A percentile compares a stretch with the other conserved stretches of the same genome.
Evolutionary conservation across 2,797 vertebrate genomes (phyloP).

Genomic region (Apodemus agrarius): DNA sequence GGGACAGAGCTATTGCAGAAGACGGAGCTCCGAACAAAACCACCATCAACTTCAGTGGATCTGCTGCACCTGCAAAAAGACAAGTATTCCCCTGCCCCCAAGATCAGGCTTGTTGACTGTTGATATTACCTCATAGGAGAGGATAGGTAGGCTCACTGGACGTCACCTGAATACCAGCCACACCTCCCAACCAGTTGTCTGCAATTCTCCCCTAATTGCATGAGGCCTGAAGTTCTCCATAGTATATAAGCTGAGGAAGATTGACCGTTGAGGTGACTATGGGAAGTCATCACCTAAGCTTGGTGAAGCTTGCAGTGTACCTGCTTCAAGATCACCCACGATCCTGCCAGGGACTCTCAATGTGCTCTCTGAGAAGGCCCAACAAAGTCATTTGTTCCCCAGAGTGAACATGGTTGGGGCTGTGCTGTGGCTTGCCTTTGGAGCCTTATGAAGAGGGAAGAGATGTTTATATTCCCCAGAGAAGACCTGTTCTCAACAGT

Average conservation of each 20-base stretch:
- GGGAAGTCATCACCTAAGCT: background rate
- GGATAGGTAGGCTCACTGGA: background rate
- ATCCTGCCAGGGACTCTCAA: background rate
- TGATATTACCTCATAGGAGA: background rate
- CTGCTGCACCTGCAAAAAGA: background rate
- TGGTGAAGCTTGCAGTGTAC: background rate
- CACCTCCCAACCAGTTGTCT: too few relatives aligned
- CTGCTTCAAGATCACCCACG: background rate
- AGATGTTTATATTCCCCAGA: background rate
- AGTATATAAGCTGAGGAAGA: background rate
- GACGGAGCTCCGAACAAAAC: too few relatives aligned
- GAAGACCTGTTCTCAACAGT: background rate
- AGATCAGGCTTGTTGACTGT: background rate
- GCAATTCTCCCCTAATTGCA: background rate
- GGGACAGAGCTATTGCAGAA: background rate
- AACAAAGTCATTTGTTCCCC: background rate
- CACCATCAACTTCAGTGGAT: background rate
- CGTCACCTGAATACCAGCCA: background rate
- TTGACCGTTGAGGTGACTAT: too few relatives aligned
- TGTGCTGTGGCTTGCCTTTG: background rate
- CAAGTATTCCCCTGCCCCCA: rapidly evolving
- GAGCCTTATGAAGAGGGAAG: background rate
- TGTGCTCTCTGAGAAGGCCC: background rate
- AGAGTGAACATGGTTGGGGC: background rate
- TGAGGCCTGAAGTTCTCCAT: background rate